Conservation (phyloP, 1,140 invertebrate species). For the Notospermus geniculatus region DNA sequence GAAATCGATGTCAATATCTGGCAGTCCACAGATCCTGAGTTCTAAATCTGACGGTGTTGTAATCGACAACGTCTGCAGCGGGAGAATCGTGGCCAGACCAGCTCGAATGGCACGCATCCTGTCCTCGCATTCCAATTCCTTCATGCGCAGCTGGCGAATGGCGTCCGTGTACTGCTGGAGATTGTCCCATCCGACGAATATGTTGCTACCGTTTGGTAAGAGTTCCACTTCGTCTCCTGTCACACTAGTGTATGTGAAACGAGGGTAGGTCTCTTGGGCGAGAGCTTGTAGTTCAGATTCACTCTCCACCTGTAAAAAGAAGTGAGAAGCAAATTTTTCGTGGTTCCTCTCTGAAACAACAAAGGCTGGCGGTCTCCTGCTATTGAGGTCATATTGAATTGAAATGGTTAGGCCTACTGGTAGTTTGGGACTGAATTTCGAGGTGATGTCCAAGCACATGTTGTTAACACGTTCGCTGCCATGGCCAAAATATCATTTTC, state of each 20-base stretch:
- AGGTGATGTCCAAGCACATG: no score
- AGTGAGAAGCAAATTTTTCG: background rate
- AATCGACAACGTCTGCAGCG: constrained; percentile 46
- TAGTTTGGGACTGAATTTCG: no score
- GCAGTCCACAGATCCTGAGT: constrained; percentile 51
- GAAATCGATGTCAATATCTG: constrained; percentile 50
- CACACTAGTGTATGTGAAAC: constrained; percentile 46
- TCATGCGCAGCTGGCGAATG: constrained; percentile 42
- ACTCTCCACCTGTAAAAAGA: constrained; percentile 41
- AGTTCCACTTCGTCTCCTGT: constrained; percentile 48
- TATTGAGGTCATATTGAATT: background rate
- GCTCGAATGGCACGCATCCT: constrained; percentile 39
- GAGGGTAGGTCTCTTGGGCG: constrained; percentile 43
- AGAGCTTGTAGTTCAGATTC: constrained; percentile 47
- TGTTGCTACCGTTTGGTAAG: constrained; percentile 38
- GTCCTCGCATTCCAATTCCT: constrained; percentile 39
- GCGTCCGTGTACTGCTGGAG: constrained; percentile 47
- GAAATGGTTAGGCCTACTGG: background rate
- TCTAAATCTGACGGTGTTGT: constrained; percentile 50
- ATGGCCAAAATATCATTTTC: no score
- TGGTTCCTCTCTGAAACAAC: no score
- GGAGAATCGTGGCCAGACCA: constrained; percentile 51
- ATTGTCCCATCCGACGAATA: constrained; percentile 49
- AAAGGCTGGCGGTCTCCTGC: no score
- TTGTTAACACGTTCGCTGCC: no score